Evolutionary conservation across 2,888 invertebrate genomes (phyloP).

Genomic region (Eupelmus urozonus): DNA sequence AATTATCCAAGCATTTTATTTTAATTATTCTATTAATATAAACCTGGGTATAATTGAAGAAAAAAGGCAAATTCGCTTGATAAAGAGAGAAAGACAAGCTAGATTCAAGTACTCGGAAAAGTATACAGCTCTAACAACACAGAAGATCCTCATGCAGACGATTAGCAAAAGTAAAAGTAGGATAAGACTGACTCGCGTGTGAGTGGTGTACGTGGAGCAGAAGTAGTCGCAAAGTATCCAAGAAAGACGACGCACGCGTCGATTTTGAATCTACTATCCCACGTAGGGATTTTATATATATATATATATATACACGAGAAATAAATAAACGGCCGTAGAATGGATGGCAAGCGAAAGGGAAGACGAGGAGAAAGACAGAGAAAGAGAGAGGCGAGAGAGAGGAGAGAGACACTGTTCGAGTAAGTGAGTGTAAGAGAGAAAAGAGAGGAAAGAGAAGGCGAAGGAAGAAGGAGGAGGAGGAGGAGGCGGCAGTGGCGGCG

Average conservation of each 20-base stretch:
- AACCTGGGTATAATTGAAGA: too few relatives aligned
- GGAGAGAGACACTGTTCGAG: constrained; percentile 50
- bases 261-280: constrained; percentile 51
- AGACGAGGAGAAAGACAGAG: too few relatives aligned
- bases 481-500: constrained; percentile 58
- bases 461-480: constrained; percentile 33
- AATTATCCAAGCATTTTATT: too few relatives aligned
- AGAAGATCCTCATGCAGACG: constrained; percentile 9
- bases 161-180: constrained; percentile 41
- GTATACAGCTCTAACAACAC: constrained; percentile 20
- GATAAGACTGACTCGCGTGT: constrained; percentile 35
- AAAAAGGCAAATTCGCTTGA: too few relatives aligned
- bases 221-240: constrained; percentile 19
- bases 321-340: constrained; percentile 56
- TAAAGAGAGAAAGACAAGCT: too few relatives aligned
- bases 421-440: constrained; percentile 25
- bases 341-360: constrained; percentile 36
- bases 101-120: too few relatives aligned
- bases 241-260: constrained; percentile 32
- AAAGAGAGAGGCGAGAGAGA: constrained; percentile 3
- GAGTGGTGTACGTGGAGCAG: neutral
- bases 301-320: constrained; percentile 57
- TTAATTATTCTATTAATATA: too few relatives aligned
- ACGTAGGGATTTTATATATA: too few relatives aligned
- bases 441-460: neutral